Evolutionary conservation across 1,140 invertebrate species (phyloP), one percentile per base, ranked within the genome.

Genomic region (Colletes latitarsis): DNA sequence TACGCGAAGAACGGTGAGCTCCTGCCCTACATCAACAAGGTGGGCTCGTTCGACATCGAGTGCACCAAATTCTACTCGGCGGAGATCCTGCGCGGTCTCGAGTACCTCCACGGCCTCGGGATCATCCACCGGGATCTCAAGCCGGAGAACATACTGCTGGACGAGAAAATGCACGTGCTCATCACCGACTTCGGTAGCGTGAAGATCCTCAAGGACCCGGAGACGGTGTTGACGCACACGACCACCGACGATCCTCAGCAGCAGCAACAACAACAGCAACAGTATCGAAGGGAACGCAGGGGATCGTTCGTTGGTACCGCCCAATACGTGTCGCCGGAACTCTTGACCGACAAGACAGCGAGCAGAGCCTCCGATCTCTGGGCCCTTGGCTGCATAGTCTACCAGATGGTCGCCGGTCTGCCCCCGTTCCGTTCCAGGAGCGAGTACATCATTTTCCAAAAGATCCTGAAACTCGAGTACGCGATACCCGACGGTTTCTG

Each of bases 231-330:
- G 55, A 74, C 74, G 74, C 60, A 71, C 10, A n/a, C 63, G 12
- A 49, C 60, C 17, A 49, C 73, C 57, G 75, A 82, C 19, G 49
- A 70, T 53, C 30, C 49, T 3, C 71, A 81, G 30, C 79, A 86
- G 41, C 68, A 85, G 9, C 60, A 67, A 15, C 79, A 67, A 71
- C 76, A 90, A 85, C 70, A 52, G 86, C 87, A 90, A 77, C 82
- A 89, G 10, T 93, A 85, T 89, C 92, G 84, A 82, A 92, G 77
- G 88, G 94, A 79, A 90, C 93, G 96, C 69, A 95, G 95, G 84
- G 97, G 97, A 89, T 99, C 98, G 90, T 99, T 99, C 93, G 98
- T 99, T 6, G 99, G 99, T n/a, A 99, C 99, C 17, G 98, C 99
- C 0, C 98, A 99, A 91, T 99, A 99, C 93, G 98, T 99, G 0